Conservation (phyloP, 2,113 vertebrate genomes). For the Phaethornis superciliosus region DNA sequence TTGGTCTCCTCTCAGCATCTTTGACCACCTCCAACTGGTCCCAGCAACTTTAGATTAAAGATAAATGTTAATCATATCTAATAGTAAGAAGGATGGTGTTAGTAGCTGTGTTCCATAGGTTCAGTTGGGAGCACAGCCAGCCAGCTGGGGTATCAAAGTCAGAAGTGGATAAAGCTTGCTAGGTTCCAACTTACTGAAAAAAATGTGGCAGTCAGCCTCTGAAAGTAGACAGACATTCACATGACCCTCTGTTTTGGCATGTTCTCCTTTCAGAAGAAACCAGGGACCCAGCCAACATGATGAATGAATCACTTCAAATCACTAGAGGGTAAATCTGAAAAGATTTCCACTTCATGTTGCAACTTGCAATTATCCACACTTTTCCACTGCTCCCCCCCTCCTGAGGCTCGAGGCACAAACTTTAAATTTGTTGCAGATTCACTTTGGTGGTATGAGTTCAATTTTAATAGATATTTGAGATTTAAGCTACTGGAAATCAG, state of each 20-base stretch:
- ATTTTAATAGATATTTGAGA: background rate
- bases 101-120: background rate
- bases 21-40: background rate
- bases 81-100: background rate
- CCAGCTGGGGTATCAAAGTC: background rate
- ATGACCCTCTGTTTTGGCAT: background rate
- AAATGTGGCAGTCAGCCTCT: background rate
- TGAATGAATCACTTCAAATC: slow-evolving; percentile 7
- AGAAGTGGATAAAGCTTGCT: background rate
- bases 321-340: background rate
- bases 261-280: background rate
- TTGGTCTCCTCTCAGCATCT: background rate
- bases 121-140: background rate
- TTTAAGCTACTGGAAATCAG: background rate
- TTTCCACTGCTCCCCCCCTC: background rate
- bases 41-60: background rate
- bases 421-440: background rate
- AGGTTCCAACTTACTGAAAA: background rate
- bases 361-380: background rate
- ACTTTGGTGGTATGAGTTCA: background rate
- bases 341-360: background rate
- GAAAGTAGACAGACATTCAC: background rate
- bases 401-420: background rate
- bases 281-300: background rate
- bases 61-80: background rate